Percentiles rank a stretch among this genome's conserved stretches.
These are phyloP conservation scores for Microhierax caerulescens DNA, from an alignment of 2,797 vertebrate genomes.

Conservation along the genomic window DNA sequence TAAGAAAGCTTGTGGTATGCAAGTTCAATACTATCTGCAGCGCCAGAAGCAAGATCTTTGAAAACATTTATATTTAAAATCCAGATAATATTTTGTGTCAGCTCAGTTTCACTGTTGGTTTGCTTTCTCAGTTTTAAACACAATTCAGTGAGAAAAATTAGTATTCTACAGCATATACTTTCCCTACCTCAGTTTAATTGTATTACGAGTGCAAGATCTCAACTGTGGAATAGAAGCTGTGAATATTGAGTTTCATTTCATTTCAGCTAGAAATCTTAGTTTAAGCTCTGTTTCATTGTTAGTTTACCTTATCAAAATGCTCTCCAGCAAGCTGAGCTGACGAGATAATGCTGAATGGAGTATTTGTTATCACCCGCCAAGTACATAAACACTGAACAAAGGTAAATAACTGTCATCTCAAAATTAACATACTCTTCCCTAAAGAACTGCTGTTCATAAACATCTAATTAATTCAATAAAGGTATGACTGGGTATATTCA, in stretches of 20 bases:
- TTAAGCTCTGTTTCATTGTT: slow-evolving; percentile 45
- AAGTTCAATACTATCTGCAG: not conserved
- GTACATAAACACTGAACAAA: slow-evolving; percentile 38
- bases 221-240: not conserved
- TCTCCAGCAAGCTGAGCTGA: slow-evolving; percentile 50
- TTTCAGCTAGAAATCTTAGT: slow-evolving; percentile 41
- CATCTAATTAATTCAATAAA: slow-evolving; percentile 49
- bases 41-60: not conserved
- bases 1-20: not conserved
- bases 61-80: not conserved
- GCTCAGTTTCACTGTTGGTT: not conserved
- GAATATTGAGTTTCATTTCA: not conserved
- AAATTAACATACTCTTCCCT: slow-evolving; percentile 47
- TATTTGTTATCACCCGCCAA: slow-evolving; percentile 23
- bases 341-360: slow-evolving; percentile 48
- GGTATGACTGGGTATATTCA: not conserved
- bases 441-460: slow-evolving; percentile 47
- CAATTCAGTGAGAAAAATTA: not conserved
- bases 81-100: not conserved
- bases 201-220: not conserved
- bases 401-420: slow-evolving; percentile 49
- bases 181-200: not conserved
- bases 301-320: slow-evolving; percentile 37
- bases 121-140: not conserved
- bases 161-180: not conserved